Conservation (phyloP, 2,797 vertebrate genomes). For the Nyctalus aviator region DNA sequence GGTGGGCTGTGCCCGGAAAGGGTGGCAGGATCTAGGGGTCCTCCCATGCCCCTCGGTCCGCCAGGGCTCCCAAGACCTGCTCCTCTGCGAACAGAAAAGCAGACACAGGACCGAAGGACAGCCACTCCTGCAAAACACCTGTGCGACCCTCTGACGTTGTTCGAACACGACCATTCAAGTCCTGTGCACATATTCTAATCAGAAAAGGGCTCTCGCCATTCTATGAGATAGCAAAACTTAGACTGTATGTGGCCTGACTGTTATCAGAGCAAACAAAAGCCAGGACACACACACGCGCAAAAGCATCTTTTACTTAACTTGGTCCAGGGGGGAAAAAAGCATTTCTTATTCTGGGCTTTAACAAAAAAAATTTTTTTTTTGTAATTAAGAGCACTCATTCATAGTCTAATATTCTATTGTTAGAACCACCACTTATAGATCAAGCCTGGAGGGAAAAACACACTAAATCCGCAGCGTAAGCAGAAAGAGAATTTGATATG, state of each 20-base stretch:
- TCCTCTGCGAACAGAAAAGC: background rate
- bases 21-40: fast-evolving
- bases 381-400: background rate
- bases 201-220: background rate
- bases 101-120: background rate
- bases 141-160: fast-evolving
- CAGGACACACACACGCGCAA: background rate
- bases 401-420: background rate
- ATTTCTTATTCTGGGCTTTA: slow-evolving; percentile 7
- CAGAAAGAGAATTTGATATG: background rate
- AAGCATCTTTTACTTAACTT: background rate
- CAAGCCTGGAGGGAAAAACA: background rate
- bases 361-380: no score
- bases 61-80: background rate
- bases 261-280: background rate
- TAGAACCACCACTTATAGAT: background rate
- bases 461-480: background rate
- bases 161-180: background rate
- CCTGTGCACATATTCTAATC: background rate
- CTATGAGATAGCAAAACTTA: background rate
- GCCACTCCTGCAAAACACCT: background rate
- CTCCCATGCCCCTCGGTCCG: background rate
- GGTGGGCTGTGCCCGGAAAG: fast-evolving
- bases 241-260: background rate
- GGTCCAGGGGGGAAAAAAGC: background rate